Conservation (phyloP, 1,140 invertebrate genomes). For the Eriosoma lanigerum region DNA sequence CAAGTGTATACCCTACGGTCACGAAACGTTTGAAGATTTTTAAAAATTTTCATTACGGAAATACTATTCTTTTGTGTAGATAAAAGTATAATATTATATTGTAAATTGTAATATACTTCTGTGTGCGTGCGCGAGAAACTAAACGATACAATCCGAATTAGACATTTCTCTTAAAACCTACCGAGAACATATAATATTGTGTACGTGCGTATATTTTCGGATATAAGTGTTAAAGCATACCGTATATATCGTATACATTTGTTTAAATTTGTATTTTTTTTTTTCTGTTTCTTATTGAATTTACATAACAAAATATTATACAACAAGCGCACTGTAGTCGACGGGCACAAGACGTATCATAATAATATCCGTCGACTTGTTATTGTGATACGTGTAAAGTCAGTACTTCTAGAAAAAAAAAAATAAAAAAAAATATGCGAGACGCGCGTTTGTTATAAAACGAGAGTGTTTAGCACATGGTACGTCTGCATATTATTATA, state of each 20-base stretch:
- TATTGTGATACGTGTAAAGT: background rate
- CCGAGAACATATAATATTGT: too few species aligned
- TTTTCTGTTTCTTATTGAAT: background rate
- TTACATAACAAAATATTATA: background rate
- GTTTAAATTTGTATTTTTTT: too few species aligned
- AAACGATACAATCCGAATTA: background rate
- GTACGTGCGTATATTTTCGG: too few species aligned
- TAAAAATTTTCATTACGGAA: background rate
- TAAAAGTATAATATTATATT: too few species aligned
- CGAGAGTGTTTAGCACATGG: slow-evolving; percentile 29
- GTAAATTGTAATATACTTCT: too few species aligned
- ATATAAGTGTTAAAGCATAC: too few species aligned
- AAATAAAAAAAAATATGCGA: background rate
- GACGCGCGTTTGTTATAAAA: background rate
- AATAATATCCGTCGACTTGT: too few species aligned
- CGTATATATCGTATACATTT: too few species aligned
- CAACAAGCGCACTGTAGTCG: background rate
- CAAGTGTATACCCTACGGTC: background rate
- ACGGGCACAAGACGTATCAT: too few species aligned
- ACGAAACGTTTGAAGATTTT: slow-evolving; percentile 3
- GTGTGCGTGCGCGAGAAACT: too few species aligned
- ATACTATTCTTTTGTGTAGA: too few species aligned
- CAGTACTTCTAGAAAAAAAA: background rate
- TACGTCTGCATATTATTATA: background rate
- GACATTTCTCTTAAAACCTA: background rate